Percentiles rank a stretch among this genome's conserved stretches.
These are phyloP conservation scores for Aplysia californica DNA, from an alignment of 1,140 invertebrate genomes.

Conservation along the genomic window DNA sequence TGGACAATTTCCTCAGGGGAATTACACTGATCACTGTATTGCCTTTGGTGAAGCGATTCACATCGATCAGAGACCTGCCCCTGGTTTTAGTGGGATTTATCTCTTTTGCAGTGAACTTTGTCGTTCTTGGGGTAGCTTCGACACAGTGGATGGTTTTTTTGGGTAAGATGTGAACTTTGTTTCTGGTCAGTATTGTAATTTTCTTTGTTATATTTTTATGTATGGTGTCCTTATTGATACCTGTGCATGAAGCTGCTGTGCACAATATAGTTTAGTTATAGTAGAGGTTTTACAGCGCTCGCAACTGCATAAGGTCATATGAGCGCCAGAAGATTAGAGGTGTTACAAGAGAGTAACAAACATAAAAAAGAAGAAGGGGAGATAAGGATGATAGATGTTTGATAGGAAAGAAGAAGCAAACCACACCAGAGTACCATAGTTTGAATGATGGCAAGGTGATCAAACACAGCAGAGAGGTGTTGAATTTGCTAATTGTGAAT, in stretches of 20 bases:
- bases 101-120: constrained; percentile 61
- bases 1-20: constrained; percentile 65
- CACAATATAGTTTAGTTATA: not conserved
- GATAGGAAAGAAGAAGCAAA: no score
- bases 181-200: not conserved
- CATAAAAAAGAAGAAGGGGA: no score
- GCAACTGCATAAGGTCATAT: not conserved
- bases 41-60: constrained; percentile 50
- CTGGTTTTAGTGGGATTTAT: constrained; percentile 63
- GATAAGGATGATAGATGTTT: no score
- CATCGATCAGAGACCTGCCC: constrained; percentile 53
- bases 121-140: constrained; percentile 60
- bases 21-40: constrained; percentile 59
- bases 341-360: no score
- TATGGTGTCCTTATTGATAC: not conserved
- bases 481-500: no score
- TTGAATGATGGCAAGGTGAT: no score
- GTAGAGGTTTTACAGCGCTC: not conserved
- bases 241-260: not conserved
- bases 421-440: no score
- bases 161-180: constrained; percentile 49
- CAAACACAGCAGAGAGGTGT: no score
- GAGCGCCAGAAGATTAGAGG: not conserved
- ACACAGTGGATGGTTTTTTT: constrained; percentile 61
- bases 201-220: not conserved